A percentile compares a stretch with the other conserved stretches of the same genome.
These are phyloP conservation scores for Nudaria mundana DNA, from an alignment of 2,888 invertebrate genomes.

Conservation along the genomic window DNA sequence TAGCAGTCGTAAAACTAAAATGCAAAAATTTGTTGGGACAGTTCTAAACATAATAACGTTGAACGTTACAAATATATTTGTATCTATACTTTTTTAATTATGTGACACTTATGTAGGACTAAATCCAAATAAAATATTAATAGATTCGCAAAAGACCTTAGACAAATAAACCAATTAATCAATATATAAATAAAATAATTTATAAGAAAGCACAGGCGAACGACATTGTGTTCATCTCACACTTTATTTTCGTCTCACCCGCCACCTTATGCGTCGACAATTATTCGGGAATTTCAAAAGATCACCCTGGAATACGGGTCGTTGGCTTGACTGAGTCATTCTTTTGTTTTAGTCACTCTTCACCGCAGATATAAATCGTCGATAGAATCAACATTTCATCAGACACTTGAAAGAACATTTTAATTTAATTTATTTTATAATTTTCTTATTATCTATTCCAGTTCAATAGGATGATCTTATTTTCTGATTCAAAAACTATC, in stretches of 20 bases:
- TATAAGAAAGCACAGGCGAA: slow-evolving; percentile 62
- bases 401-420: slow-evolving; percentile 15
- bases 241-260: slow-evolving; percentile 76
- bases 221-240: slow-evolving; percentile 55
- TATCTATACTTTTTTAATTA: no score
- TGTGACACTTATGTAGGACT: no score
- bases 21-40: no score
- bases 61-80: no score
- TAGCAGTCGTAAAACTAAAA: slow-evolving; percentile 32
- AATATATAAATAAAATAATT: slow-evolving; percentile 77
- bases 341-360: slow-evolving; percentile 67
- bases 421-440: background rate
- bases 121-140: slow-evolving; percentile 23
- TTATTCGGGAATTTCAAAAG: slow-evolving; percentile 79
- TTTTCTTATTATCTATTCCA: background rate
- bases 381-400: slow-evolving; percentile 35
- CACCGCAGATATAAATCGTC: slow-evolving; percentile 34
- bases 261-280: slow-evolving; percentile 74
- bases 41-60: no score
- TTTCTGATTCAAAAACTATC: background rate
- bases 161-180: slow-evolving; percentile 69
- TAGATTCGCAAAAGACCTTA: slow-evolving; percentile 32
- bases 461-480: background rate
- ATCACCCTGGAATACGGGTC: slow-evolving; percentile 74
- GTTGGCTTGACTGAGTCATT: slow-evolving; percentile 72